A percentile compares a stretch with the other conserved stretches of the same genome.
Conservation (phyloP, 1,140 invertebrate genomes). For the Eumaeus atala region DNA sequence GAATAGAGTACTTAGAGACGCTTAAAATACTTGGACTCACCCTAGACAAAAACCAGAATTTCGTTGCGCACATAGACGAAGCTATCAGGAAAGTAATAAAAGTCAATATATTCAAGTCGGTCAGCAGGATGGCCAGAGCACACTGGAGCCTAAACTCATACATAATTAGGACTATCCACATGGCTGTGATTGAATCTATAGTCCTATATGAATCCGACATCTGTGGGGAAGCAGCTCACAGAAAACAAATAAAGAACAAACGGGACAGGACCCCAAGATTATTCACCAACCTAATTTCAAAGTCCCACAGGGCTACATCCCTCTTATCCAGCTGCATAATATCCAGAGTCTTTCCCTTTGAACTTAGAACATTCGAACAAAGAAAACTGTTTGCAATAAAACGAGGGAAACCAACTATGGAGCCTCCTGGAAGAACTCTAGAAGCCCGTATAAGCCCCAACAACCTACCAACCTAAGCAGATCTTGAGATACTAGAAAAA, state of each 20-base stretch:
- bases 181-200: neutral
- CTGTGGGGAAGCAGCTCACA: neutral
- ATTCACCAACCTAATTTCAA: neutral
- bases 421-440: neutral
- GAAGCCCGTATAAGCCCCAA: neutral
- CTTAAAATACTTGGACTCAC: constrained; percentile 12
- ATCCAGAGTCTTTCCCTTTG: neutral
- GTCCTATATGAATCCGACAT: neutral
- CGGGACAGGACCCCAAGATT: neutral
- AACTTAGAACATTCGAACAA: neutral
- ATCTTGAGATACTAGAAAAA: neutral
- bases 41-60: neutral
- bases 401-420: neutral
- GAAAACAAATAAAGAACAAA: neutral
- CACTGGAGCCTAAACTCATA: neutral
- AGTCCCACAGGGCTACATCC: neutral
- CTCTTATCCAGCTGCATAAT: neutral
- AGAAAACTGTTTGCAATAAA: neutral
- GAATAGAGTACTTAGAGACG: neutral
- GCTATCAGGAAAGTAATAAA: neutral
- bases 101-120: neutral
- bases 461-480: neutral
- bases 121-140: neutral
- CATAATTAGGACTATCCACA: neutral
- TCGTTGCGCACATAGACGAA: neutral